Evolutionary conservation across 2,797 vertebrate species (phyloP).

Genomic region (Nyctibius grandis): DNA sequence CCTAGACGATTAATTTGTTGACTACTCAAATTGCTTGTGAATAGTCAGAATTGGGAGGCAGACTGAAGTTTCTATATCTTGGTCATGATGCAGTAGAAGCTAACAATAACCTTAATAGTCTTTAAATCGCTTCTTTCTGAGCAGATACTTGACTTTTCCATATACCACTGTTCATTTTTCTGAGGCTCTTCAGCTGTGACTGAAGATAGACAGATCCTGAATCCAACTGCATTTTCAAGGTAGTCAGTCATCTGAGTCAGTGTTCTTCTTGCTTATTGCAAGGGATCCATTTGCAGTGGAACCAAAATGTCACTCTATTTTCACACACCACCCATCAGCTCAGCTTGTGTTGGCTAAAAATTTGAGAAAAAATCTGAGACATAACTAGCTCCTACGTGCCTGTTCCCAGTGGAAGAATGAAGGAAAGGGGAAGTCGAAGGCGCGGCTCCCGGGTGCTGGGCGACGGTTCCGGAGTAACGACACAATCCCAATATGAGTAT

Average conservation of each 20-base stretch:
- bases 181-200: neutral
- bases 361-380: neutral
- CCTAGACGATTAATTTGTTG: neutral
- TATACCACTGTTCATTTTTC: neutral
- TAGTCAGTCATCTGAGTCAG: neutral
- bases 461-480: too few relatives aligned
- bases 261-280: neutral
- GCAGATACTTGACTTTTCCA: neutral
- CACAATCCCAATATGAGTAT: too few relatives aligned
- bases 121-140: neutral
- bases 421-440: too few relatives aligned
- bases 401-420: neutral
- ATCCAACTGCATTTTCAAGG: neutral
- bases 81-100: neutral
- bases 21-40: neutral
- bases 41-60: neutral
- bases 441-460: too few relatives aligned
- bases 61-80: neutral
- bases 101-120: neutral
- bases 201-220: neutral
- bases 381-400: neutral
- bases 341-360: neutral
- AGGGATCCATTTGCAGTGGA: neutral
- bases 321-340: neutral
- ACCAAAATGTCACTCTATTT: neutral